Base-by-base conservation (phyloP, 2,113 vertebrate species). In the Scopus umbretta region DNA sequence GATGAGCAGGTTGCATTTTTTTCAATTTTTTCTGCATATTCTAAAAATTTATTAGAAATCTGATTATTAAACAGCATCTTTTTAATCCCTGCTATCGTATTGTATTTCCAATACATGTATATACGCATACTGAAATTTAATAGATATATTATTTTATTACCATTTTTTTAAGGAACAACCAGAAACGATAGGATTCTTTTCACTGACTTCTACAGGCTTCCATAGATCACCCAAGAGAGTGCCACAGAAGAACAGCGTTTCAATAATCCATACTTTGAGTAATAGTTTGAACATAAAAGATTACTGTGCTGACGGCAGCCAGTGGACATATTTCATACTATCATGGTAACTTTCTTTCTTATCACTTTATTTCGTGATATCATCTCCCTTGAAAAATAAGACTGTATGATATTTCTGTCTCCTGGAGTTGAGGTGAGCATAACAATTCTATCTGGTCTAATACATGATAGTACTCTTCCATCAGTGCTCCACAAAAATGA, bases 271-370 rank as follows among this genome's bases (percentile, higher is more conserved):
- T 82, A 87, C 70, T 92, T 82, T 95, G 94, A 95, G 80, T 86
- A 95, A 94, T 47, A 95, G 84, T 91, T 88, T 70, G 74, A 87
- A 94, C 79, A 91, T 89, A 94, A 97, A 95, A 96, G 80, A 97
- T 95, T 61, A 66, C 75, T 55, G 66, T 62, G 78, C 71, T 95
- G 95, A 95, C 85, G 81, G 83, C 89, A 96, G 78, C 45, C 80
- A 83, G 42, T 65, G 79, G 81, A 92, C 63, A 80, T 95, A 94
- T 94, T 92, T 97, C 89, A 94, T 53, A 29, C 74, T 80, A 96
- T 88, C 89, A 92, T 3, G 0, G 91, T 73, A 94, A 94, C 86
- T 94, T 92, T 45, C 86, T 59, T 75, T 76, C 83, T 94, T 96
- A 95, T 91, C 95, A 40, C 73, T 95, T 96, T 52, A 81, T 88